A percentile compares a stretch with the other conserved stretches of the same genome.
phyloP scores from a whole-genome alignment of 2,113 vertebrate species.

The Cichladusa arquata region DNA sequence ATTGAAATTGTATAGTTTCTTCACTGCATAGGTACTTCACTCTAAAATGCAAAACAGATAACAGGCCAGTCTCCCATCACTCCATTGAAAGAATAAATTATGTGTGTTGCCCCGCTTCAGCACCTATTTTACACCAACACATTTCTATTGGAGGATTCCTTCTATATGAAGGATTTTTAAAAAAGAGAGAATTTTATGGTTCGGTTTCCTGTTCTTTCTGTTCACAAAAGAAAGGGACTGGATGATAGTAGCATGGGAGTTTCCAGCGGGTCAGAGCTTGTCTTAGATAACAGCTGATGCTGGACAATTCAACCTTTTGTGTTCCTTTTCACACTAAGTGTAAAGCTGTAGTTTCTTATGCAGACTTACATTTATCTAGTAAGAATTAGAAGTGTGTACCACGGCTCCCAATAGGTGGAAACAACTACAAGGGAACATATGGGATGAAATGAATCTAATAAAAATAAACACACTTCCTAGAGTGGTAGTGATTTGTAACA shows the following conservation, averaged over 20 bases:
- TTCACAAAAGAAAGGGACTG: background rate
- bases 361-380: background rate
- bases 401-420: background rate
- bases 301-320: background rate
- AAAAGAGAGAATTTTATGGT: background rate
- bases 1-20: background rate
- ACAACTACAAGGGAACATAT: background rate
- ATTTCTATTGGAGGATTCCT: background rate
- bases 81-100: background rate
- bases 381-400: background rate
- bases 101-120: background rate
- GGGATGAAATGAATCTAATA: background rate
- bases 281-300: background rate
- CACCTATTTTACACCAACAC: background rate
- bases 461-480: background rate
- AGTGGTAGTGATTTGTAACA: background rate
- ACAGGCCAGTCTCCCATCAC: background rate
- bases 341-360: background rate
- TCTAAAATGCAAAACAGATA: background rate
- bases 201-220: background rate
- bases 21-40: background rate
- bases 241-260: background rate
- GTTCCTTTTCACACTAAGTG: background rate
- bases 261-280: background rate
- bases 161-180: background rate